Percentiles rank a stretch among this genome's conserved stretches.
phyloP scores from a whole-genome alignment of 2,888 invertebrate genomes.

The Nemurella pictetii region DNA sequence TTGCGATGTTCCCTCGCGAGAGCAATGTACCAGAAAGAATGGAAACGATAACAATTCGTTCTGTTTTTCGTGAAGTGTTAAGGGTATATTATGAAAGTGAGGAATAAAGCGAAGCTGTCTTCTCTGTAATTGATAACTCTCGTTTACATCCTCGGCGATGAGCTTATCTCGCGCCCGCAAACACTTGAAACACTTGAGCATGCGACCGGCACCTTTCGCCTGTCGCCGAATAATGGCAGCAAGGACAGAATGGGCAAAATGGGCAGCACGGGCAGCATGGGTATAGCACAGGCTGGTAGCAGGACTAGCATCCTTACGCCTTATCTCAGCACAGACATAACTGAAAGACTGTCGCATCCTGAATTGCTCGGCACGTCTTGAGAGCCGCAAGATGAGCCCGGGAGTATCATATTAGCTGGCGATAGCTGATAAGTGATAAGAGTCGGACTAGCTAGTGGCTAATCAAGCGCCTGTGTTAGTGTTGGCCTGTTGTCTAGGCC shows the following conservation, averaged over 20 bases:
- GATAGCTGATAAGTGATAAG: not conserved
- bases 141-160: not conserved
- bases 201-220: not conserved
- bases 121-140: not conserved
- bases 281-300: too few relatives aligned
- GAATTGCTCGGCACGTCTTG: too few relatives aligned
- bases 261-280: too few relatives aligned
- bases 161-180: not conserved
- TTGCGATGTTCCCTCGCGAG: not conserved
- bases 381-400: not conserved
- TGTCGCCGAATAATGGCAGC: not conserved
- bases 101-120: conserved; percentile 1
- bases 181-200: not conserved
- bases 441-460: too few relatives aligned
- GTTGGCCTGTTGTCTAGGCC: too few relatives aligned
- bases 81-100: not conserved
- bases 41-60: conserved; percentile 16
- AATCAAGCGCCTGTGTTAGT: too few relatives aligned
- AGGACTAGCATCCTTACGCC: too few relatives aligned
- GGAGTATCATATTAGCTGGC: not conserved
- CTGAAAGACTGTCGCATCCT: too few relatives aligned
- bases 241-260: too few relatives aligned
- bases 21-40: conserved; percentile 21
- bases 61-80: conserved; percentile 7
- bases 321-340: too few relatives aligned